Evolutionary conservation across 2,113 vertebrate genomes (phyloP).

Genomic region (Nibea albiflora): DNA sequence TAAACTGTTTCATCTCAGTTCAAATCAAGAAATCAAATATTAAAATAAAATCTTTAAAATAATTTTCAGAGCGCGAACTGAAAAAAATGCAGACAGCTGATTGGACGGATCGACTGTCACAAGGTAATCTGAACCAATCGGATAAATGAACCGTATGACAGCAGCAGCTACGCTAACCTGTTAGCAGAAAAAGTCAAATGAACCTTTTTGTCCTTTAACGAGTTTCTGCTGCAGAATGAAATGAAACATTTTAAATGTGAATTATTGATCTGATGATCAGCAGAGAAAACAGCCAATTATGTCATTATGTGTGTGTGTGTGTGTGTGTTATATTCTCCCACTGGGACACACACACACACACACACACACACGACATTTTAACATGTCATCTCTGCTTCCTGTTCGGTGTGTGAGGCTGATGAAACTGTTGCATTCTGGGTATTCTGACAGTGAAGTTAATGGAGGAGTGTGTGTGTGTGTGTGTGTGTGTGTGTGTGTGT

Average conservation of each 20-base stretch:
- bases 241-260: conserved; percentile 46
- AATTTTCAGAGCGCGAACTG: too few species aligned
- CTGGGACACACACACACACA: neutral
- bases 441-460: conserved; percentile 12
- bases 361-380: neutral
- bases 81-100: too few species aligned
- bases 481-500: too few species aligned
- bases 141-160: too few species aligned
- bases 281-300: conserved; percentile 46
- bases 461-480: neutral
- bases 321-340: too few species aligned
- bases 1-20: too few species aligned
- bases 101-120: too few species aligned
- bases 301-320: conserved; percentile 13
- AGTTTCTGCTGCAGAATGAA: neutral
- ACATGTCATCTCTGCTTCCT: neutral
- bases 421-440: conserved; percentile 54
- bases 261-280: conserved; percentile 54
- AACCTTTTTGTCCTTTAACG: neutral
- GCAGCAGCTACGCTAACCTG: too few species aligned
- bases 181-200: too few species aligned
- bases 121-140: too few species aligned
- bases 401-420: conserved; percentile 23
- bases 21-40: too few species aligned
- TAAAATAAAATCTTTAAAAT: too few species aligned